Conservation (phyloP, 2,888 invertebrate genomes). For the Mellilla xanthometata region DNA sequence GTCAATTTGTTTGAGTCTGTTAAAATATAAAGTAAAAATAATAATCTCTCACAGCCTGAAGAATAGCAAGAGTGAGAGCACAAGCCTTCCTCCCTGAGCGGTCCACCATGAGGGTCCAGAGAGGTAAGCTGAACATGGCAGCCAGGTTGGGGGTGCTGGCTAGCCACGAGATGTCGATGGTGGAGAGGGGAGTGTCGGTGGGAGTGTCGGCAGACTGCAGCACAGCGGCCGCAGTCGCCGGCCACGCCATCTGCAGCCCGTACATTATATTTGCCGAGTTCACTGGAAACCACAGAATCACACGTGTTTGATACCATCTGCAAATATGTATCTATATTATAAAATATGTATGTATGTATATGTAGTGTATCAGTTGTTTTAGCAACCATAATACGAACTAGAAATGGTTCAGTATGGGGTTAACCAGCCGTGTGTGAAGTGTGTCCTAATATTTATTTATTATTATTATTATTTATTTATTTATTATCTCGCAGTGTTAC, state of each 20-base stretch:
- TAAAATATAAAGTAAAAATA: too few species aligned
- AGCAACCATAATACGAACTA: too few species aligned
- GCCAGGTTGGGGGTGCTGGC: slow-evolving; percentile 42
- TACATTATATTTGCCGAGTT: slow-evolving; percentile 54
- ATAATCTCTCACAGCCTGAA: slow-evolving; percentile 19
- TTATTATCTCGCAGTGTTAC: too few species aligned
- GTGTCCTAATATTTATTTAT: too few species aligned
- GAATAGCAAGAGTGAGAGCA: slow-evolving; percentile 7
- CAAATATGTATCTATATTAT: too few species aligned
- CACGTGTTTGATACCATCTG: too few species aligned
- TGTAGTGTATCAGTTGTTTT: too few species aligned
- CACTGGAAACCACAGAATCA: slow-evolving; percentile 40
- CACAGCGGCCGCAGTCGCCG: slow-evolving; percentile 56
- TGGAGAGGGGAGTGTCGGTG: slow-evolving; percentile 45
- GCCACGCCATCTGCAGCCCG: slow-evolving; percentile 63
- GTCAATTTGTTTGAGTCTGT: too few species aligned
- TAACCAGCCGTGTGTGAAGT: too few species aligned
- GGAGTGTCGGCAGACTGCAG: slow-evolving; percentile 51
- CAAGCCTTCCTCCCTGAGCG: slow-evolving; percentile 19
- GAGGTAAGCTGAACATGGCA: slow-evolving; percentile 8
- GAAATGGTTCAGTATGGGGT: too few species aligned
- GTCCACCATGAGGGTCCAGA: slow-evolving; percentile 15
- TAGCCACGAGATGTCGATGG: slow-evolving; percentile 56
- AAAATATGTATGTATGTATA: too few species aligned
- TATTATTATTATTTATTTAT: too few species aligned